Evolutionary conservation across 2,113 vertebrate genomes (phyloP), one percentile per base, ranked within the genome.

Genomic region (Rhadina sibilatrix): DNA sequence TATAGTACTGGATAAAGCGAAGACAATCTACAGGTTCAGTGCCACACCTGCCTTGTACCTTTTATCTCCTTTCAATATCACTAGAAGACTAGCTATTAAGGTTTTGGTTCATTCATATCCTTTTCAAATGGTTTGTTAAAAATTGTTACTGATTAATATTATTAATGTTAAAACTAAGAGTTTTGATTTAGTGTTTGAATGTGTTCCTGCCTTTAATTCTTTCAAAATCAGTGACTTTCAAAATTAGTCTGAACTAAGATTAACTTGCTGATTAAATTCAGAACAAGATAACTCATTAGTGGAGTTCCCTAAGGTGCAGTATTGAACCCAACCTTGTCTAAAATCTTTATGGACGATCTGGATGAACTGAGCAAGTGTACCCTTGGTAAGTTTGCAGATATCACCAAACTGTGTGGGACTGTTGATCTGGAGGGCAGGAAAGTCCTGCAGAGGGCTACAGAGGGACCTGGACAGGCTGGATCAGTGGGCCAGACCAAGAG

Each of bases 81-180:
- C 99, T 86, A 98, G 99, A 98, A 99, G 98, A 99, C 91, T 98
- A 98, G 98, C 99, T 98, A 98, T 99, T 96, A 98, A 97, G 97
- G 99, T 99, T 98, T 98, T 99, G 94, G 99, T 99, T 93, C 99
- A 99, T 97, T 98, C 99, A 99, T 99, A 99, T 99, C 99, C 99
- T 99, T 99, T 98, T 83, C 42, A 75, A 94, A 50, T 70, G 17
- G 8, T 87, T 95, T 96, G 24, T 75, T 81, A 53, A 60, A 61
- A 91, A 31, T 25, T 14, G 12, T 47, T 86, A 12, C 23, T 49
- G 40, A 15, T 24, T 54, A 30, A 59, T 79, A 85, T 40, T 23
- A 76, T 42, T 80, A 10, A 28, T 49, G 9, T 42, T 76, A 49
- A 33, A 4, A 17, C 19, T 44, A 5, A 22, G 27, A 24, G 4